Evolutionary conservation across 2,888 invertebrate genomes (phyloP).

Genomic region (Anarsia innoxiella): DNA sequence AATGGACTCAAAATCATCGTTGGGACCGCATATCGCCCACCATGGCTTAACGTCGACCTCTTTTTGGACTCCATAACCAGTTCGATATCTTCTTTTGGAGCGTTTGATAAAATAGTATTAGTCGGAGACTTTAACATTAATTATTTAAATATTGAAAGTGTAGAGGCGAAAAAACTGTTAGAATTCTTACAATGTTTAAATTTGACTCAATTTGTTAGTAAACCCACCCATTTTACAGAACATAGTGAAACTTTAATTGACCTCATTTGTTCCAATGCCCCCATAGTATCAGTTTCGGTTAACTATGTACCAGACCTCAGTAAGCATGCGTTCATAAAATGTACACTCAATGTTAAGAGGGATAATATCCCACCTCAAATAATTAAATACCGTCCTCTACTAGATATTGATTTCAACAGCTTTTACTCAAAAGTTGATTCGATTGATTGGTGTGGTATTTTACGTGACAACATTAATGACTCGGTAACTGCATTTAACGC

Average conservation of each 20-base stretch:
- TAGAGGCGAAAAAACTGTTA: not conserved
- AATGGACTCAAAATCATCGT: not conserved
- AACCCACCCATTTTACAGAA: conserved; percentile 1
- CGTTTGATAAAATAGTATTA: not conserved
- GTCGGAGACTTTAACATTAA: conserved; percentile 3
- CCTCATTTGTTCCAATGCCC: not conserved
- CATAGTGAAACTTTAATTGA: conserved; percentile 1
- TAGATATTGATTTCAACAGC: not conserved
- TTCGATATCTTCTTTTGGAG: not conserved
- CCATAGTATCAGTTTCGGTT: not conserved
- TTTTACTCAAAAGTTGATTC: not conserved
- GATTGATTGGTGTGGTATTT: not conserved
- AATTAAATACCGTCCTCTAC: not conserved
- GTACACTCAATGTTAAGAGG: not conserved
- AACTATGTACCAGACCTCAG: not conserved
- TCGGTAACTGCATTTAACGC: not conserved
- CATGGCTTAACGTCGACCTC: not conserved
- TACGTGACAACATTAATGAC: not conserved
- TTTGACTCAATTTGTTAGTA: not conserved
- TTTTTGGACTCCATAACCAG: not conserved
- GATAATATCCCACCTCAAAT: not conserved
- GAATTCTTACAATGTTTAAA: not conserved
- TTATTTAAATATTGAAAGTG: not conserved
- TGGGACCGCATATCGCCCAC: not conserved
- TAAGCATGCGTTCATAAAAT: not conserved